These are phyloP conservation scores for Speoplatyrhinus poulsoni DNA, from an alignment of 2,113 vertebrate species.

Conservation along the genomic window DNA sequence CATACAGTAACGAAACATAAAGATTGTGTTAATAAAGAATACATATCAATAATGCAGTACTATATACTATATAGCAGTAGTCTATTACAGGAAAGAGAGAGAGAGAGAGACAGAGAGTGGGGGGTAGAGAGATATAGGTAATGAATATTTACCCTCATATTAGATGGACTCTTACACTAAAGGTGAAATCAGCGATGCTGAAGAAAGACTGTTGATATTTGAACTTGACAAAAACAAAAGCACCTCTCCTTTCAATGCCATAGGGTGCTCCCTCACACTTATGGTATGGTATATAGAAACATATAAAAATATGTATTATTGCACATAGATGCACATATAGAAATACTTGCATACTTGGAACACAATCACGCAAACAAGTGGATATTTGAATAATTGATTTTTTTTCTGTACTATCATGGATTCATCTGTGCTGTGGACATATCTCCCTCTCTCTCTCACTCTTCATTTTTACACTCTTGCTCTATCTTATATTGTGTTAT, in stretches of 20 bases:
- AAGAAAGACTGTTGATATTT: no score
- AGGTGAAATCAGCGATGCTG: no score
- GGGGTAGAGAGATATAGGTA: background rate
- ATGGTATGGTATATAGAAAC: background rate
- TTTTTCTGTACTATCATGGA: constrained; percentile 67
- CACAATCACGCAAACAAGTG: constrained; percentile 50
- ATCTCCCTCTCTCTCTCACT: constrained; percentile 36
- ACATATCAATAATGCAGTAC: no score
- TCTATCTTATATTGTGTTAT: no score
- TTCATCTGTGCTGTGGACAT: constrained; percentile 59
- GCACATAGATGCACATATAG: background rate
- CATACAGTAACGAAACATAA: constrained; percentile 11
- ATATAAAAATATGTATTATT: background rate
- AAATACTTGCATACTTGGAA: constrained; percentile 28
- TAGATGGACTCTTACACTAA: constrained; percentile 9
- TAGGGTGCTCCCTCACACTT: background rate
- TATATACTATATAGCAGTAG: no score
- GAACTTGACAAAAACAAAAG: no score
- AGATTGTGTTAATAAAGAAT: no score
- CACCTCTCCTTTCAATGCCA: no score
- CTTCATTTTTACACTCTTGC: background rate
- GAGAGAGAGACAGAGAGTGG: background rate
- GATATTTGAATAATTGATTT: constrained; percentile 70
- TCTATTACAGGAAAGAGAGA: background rate
- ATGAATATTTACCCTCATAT: constrained; percentile 15